A percentile compares a stretch with the other conserved stretches of the same genome.
phyloP scores from a whole-genome alignment of 2,888 invertebrate species.

The Cyclophora punctaria region DNA sequence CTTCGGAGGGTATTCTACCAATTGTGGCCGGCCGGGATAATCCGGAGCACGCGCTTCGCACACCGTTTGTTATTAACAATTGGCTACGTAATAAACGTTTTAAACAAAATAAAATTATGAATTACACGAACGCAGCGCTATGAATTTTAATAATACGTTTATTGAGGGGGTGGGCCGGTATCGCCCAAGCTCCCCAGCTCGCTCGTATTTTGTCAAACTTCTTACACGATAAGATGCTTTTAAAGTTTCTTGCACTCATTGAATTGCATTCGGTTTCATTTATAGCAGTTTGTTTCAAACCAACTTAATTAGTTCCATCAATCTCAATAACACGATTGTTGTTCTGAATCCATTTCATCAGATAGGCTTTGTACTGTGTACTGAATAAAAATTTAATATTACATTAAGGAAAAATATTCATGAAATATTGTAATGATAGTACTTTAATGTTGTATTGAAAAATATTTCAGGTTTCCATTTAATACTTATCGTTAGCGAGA shows the following conservation, averaged over 20 bases:
- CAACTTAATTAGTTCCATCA: too few species aligned
- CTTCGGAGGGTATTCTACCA: conserved; percentile 19
- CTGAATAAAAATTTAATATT: too few species aligned
- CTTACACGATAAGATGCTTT: neutral
- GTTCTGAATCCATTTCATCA: too few species aligned
- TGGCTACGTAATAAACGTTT: conserved; percentile 27
- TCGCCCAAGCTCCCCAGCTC: conserved; percentile 1
- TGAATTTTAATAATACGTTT: conserved; percentile 36
- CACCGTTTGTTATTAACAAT: conserved; percentile 33
- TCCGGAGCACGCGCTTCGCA: conserved; percentile 19
- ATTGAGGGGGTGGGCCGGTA: conserved; percentile 7
- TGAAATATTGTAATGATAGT: too few species aligned
- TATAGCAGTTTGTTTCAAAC: too few species aligned
- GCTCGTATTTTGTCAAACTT: conserved; percentile 8
- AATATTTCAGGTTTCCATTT: conserved; percentile 10
- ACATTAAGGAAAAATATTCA: too few species aligned
- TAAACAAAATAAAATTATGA: conserved; percentile 37
- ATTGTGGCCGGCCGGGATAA: conserved; percentile 24
- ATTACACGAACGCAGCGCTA: conserved; percentile 29
- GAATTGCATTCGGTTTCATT: too few species aligned
- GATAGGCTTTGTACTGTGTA: too few species aligned
- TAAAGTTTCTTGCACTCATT: too few species aligned
- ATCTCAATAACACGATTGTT: too few species aligned
- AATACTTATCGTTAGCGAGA: conserved; percentile 12
- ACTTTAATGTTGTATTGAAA: neutral